These are phyloP conservation scores for Reticulitermes speratus DNA, from an alignment of 1,140 invertebrate genomes.

Conservation along the genomic window DNA sequence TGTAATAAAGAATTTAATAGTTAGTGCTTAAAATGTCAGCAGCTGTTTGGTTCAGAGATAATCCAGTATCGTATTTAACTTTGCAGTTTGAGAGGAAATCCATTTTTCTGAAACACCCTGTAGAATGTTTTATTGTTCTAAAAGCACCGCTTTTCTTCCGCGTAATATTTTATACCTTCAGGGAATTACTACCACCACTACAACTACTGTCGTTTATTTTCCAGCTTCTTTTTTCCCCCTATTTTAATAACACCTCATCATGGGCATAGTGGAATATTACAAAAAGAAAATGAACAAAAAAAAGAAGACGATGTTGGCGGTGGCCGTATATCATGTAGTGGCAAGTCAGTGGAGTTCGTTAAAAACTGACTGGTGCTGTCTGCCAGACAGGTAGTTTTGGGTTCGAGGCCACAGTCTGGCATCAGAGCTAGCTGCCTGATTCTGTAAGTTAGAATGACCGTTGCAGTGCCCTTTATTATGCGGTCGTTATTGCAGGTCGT, in stretches of 20 bases:
- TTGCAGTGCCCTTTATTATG: neutral
- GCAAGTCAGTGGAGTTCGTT: neutral
- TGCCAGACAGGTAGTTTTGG: neutral
- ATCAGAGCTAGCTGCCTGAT: neutral
- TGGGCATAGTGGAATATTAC: neutral
- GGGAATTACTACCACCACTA: neutral
- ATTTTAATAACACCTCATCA: slow-evolving; percentile 12
- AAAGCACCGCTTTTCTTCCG: neutral
- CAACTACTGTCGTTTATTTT: neutral
- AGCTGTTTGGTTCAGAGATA: too few species aligned
- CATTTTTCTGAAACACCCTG: neutral
- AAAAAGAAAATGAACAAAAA: neutral
- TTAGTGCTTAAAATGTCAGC: too few species aligned
- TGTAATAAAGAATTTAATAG: too few species aligned
- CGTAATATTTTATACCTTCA: slow-evolving; percentile 13
- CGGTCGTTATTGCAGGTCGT: too few species aligned
- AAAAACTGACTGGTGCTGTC: neutral
- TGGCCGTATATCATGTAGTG: neutral
- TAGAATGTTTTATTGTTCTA: neutral
- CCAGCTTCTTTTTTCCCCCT: neutral
- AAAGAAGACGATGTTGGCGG: neutral
- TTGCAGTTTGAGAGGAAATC: too few species aligned
- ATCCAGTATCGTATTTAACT: too few species aligned
- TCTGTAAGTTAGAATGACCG: too few species aligned
- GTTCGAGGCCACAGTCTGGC: neutral